Percentiles rank a stretch among this genome's conserved stretches.
phyloP scores from a whole-genome alignment of 2,113 vertebrate species.

The crab-eating macaque (Macaca fascicularis) region T2T-MFA8v1.1 NC_088380.1:118020001-118020500 shows the following conservation, averaged over 20 bases:
- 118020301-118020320: neutral
- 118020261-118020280: neutral
- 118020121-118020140: neutral
- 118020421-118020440: neutral
- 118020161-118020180: neutral
- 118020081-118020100: neutral
- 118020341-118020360: neutral
- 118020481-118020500: neutral
- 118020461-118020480: neutral
- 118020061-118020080: neutral
- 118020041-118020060: neutral
- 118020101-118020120: neutral
- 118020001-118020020: neutral
- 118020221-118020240: neutral
- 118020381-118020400: neutral
- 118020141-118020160: neutral
- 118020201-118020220: neutral
- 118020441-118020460: neutral
- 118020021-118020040: neutral
- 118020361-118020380: neutral
- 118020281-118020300: neutral
- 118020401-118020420: neutral
- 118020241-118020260: too few relatives aligned
- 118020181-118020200: neutral
- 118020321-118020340: neutral